These are phyloP conservation scores for Dermatemys mawii DNA, from an alignment of 2,113 vertebrate species.

Conservation along the genomic window DNA sequence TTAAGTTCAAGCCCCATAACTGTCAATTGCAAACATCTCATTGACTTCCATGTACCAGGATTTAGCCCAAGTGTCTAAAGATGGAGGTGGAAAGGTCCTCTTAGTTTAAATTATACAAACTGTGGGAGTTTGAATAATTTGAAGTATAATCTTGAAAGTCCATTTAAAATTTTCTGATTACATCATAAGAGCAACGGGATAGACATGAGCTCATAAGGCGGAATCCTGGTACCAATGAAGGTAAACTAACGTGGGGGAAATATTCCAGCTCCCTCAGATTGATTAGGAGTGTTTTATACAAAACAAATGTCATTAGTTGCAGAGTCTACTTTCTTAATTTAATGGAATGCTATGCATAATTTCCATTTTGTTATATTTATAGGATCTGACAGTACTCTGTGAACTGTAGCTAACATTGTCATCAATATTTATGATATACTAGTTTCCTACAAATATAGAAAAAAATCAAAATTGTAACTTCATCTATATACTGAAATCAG, in stretches of 20 bases:
- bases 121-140: fast-evolving
- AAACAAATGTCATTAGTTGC: not conserved
- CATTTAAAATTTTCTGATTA: not conserved
- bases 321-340: not conserved
- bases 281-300: not conserved
- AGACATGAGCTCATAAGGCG: not conserved
- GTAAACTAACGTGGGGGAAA: not conserved
- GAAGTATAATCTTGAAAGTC: not conserved
- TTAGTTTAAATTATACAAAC: not conserved
- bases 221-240: not conserved
- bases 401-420: not conserved
- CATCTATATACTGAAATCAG: not conserved
- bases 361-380: not conserved
- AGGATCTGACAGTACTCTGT: not conserved
- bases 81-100: not conserved
- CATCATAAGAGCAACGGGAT: not conserved
- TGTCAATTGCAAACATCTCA: not conserved
- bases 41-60: not conserved
- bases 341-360: not conserved
- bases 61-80: not conserved
- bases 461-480: not conserved
- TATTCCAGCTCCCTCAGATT: not conserved
- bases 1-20: not conserved
- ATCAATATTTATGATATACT: not conserved
- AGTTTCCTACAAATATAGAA: not conserved